A percentile compares a stretch with the other conserved stretches of the same genome.
Evolutionary conservation across 2,888 invertebrate species (phyloP).

Genomic region (Agapostemon virescens): DNA sequence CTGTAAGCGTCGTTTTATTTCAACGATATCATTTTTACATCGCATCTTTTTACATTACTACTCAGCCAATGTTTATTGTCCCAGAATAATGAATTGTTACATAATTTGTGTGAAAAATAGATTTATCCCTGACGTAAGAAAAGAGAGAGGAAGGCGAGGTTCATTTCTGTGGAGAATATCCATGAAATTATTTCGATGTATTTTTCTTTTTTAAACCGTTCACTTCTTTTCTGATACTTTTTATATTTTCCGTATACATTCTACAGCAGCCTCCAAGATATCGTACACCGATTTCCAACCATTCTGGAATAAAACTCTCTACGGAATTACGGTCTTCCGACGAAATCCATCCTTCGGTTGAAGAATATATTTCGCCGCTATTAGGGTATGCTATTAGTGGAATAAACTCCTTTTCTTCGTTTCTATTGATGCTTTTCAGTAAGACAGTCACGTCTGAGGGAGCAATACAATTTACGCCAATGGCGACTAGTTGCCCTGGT

Average conservation of each 20-base stretch:
- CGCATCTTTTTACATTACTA: background rate
- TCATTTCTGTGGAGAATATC: background rate
- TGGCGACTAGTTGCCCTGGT: constrained; percentile 89
- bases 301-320: constrained; percentile 87
- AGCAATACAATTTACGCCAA: constrained; percentile 94
- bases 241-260: constrained; percentile 90
- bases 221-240: constrained; percentile 86
- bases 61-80: background rate
- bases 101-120: background rate
- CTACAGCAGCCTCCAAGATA: constrained; percentile 97
- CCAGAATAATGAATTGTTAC: background rate
- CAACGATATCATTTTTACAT: background rate
- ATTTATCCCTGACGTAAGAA: background rate
- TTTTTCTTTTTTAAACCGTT: constrained; percentile 71
- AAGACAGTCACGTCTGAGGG: constrained; percentile 85
- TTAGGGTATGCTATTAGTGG: constrained; percentile 96
- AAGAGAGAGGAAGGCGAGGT: no score
- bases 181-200: background rate
- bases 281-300: constrained; percentile 90
- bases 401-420: constrained; percentile 81
- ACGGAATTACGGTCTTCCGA: constrained; percentile 86
- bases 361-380: constrained; percentile 91
- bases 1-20: background rate
- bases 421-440: constrained; percentile 82
- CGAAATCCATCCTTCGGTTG: constrained; percentile 82